phyloP scores from a whole-genome alignment of 1,140 invertebrate genomes.

The Tetramorium simillimum region DNA sequence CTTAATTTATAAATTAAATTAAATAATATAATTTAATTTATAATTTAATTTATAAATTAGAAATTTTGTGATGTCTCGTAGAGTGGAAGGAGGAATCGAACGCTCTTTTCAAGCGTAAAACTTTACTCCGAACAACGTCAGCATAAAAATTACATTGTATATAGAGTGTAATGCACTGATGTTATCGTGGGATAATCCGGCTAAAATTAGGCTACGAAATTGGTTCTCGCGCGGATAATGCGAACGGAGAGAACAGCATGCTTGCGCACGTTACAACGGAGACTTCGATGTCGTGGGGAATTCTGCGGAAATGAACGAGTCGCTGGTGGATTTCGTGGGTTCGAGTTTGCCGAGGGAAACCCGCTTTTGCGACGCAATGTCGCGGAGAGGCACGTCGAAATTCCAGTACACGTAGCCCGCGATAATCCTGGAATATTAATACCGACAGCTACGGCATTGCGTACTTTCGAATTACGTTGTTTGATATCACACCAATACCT shows the following conservation, averaged over 20 bases:
- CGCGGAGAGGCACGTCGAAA: slow-evolving; percentile 61
- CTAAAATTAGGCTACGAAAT: slow-evolving; percentile 79
- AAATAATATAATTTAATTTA: neutral
- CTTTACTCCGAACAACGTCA: neutral
- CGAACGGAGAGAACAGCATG: slow-evolving; percentile 56
- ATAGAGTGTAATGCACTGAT: neutral
- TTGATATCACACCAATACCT: slow-evolving; percentile 25
- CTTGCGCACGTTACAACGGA: slow-evolving; percentile 41
- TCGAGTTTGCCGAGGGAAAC: slow-evolving; percentile 49
- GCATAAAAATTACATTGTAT: slow-evolving; percentile 11
- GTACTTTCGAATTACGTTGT: slow-evolving; percentile 48
- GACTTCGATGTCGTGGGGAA: slow-evolving; percentile 51
- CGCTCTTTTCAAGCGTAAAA: neutral
- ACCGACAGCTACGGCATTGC: slow-evolving; percentile 23
- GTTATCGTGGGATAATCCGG: slow-evolving; percentile 76
- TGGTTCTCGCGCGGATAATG: slow-evolving; percentile 69
- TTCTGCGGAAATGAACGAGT: slow-evolving; percentile 58
- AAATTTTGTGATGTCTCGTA: neutral
- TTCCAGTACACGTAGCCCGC: slow-evolving; percentile 50
- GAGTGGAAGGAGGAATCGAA: neutral
- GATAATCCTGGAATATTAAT: slow-evolving; percentile 54
- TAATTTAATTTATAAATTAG: neutral
- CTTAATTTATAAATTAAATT: too few species aligned
- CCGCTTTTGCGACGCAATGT: slow-evolving; percentile 56
- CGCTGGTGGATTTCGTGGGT: slow-evolving; percentile 56